Conservation (phyloP, 2,888 invertebrate species). For the Pherbina coryleti region DNA sequence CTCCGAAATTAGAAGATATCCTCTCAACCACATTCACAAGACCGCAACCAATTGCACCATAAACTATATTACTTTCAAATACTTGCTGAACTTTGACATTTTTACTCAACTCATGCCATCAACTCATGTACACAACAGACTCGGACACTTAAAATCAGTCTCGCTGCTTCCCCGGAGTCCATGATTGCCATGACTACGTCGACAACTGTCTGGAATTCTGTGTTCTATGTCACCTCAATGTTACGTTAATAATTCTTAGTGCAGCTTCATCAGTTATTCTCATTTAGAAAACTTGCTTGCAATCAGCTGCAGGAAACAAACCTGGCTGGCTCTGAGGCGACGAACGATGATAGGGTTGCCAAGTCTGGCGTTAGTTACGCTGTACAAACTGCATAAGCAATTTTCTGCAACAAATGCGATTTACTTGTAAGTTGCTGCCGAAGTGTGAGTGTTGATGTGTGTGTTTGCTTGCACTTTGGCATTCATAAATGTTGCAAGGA, state of each 20-base stretch:
- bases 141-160: too few species aligned
- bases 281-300: conserved; percentile 19
- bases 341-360: conserved; percentile 5
- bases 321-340: background rate
- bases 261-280: conserved; percentile 30
- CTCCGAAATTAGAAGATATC: too few species aligned
- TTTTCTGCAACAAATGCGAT: conserved; percentile 16
- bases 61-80: too few species aligned
- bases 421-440: background rate
- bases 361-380: background rate
- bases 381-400: conserved; percentile 18
- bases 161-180: too few species aligned
- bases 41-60: too few species aligned
- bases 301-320: conserved; percentile 22
- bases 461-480: background rate
- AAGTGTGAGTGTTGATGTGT: background rate
- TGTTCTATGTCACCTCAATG: conserved; percentile 3
- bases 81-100: too few species aligned
- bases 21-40: too few species aligned
- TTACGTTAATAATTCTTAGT: background rate
- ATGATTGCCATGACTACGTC: too few species aligned
- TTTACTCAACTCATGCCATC: too few species aligned
- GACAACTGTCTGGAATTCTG: background rate
- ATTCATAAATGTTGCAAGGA: conserved; percentile 28
- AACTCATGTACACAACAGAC: too few species aligned